These are phyloP conservation scores for Macroglossus sobrinus DNA, from an alignment of 2,113 vertebrate species.

Conservation along the genomic window DNA sequence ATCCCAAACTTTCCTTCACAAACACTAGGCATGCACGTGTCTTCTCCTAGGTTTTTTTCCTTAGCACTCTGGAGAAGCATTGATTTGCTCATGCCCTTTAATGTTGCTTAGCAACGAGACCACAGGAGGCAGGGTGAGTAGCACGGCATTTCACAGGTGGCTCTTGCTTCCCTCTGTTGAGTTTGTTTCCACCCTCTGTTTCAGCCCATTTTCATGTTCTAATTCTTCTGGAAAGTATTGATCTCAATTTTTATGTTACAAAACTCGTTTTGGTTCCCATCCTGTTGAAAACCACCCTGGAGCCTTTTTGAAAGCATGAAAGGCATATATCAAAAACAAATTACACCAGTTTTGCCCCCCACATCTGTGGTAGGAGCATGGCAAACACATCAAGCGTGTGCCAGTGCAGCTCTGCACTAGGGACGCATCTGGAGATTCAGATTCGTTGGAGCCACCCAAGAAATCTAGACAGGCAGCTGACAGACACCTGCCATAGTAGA, in stretches of 20 bases:
- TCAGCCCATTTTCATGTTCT: neutral
- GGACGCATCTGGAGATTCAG: neutral
- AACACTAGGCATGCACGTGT: neutral
- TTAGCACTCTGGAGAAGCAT: neutral
- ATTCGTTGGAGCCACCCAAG: too few relatives aligned
- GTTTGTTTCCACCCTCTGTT: neutral
- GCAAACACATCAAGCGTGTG: neutral
- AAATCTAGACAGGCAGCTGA: neutral
- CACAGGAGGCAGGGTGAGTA: neutral
- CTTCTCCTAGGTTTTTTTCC: neutral
- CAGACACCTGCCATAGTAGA: neutral
- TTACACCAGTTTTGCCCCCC: neutral
- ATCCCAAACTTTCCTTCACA: neutral
- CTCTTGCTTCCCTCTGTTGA: neutral
- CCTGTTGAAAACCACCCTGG: neutral
- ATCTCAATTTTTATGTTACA: neutral
- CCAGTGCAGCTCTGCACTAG: neutral
- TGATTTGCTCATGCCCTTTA: neutral
- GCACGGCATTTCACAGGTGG: neutral
- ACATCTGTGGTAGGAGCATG: neutral
- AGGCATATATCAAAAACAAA: neutral
- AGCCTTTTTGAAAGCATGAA: neutral
- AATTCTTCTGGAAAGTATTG: neutral
- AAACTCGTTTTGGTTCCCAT: neutral
- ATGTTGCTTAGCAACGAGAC: constrained; percentile 6